Evolutionary conservation across 2,797 vertebrate genomes (phyloP).

Genomic region (Peromyscus nudipes): DNA sequence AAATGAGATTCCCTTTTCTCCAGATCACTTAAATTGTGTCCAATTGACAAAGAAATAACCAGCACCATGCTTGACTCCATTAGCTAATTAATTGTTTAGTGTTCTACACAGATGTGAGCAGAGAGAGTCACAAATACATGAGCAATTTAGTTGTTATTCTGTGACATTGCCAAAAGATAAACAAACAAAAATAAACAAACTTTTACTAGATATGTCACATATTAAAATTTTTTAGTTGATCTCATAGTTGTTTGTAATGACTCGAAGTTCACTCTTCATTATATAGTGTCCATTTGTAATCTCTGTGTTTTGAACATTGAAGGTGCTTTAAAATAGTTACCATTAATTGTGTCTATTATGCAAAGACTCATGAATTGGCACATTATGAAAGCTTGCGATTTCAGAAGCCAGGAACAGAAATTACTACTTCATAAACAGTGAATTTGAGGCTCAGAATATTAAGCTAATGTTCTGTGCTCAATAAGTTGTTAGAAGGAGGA

Average conservation of each 20-base stretch:
- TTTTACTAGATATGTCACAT: neutral
- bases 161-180: neutral
- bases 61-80: neutral
- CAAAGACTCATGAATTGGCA: neutral
- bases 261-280: neutral
- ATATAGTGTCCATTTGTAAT: neutral
- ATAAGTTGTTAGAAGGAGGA: neutral
- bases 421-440: neutral
- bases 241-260: neutral
- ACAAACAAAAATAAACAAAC: constrained; percentile 19
- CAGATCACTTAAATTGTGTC: neutral
- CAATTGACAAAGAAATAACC: neutral
- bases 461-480: neutral
- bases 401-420: neutral
- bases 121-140: neutral
- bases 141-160: neutral
- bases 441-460: neutral
- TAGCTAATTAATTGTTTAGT: neutral
- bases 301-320: neutral
- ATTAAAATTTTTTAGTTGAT: neutral
- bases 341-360: neutral
- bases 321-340: neutral
- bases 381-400: neutral
- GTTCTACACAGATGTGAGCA: neutral
- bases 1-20: neutral